A percentile compares a stretch with the other conserved stretches of the same genome.
Evolutionary conservation across 2,113 vertebrate species (phyloP).

Genomic region (Egretta garzetta): DNA sequence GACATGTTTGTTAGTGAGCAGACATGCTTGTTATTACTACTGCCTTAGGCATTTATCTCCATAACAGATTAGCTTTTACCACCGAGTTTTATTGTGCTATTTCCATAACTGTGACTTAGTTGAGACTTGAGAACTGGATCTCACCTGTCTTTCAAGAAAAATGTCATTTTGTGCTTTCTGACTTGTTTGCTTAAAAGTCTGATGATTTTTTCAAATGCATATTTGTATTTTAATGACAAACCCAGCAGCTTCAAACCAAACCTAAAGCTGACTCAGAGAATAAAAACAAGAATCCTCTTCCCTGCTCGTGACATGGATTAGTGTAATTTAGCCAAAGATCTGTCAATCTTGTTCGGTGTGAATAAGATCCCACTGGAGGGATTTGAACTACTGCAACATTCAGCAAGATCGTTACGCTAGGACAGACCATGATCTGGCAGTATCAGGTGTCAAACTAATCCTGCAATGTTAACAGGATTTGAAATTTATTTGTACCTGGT

Average conservation of each 20-base stretch:
- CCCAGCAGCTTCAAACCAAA: not conserved
- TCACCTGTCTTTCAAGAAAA: not conserved
- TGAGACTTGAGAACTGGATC: not conserved
- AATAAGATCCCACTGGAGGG: not conserved
- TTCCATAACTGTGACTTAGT: not conserved
- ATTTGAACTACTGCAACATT: not conserved
- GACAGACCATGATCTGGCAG: not conserved
- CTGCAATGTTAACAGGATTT: not conserved
- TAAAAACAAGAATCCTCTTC: not conserved
- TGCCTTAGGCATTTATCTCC: not conserved
- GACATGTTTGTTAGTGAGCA: not conserved
- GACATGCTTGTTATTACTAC: not conserved
- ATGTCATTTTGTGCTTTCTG: not conserved
- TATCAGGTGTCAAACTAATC: not conserved
- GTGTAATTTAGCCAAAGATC: conserved; percentile 17
- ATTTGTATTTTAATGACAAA: conserved; percentile 17
- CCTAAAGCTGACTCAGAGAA: not conserved
- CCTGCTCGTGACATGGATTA: not conserved
- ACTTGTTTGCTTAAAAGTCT: not conserved
- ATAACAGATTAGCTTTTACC: not conserved
- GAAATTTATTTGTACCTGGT: not conserved
- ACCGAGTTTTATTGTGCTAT: not conserved
- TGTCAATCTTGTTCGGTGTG: not conserved
- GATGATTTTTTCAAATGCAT: not conserved
- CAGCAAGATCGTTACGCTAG: rapidly evolving